A percentile compares a stretch with the other conserved stretches of the same genome.
These are phyloP conservation scores for Zeuzera pyrina DNA, from an alignment of 2,888 invertebrate genomes.

Conservation along the genomic window DNA sequence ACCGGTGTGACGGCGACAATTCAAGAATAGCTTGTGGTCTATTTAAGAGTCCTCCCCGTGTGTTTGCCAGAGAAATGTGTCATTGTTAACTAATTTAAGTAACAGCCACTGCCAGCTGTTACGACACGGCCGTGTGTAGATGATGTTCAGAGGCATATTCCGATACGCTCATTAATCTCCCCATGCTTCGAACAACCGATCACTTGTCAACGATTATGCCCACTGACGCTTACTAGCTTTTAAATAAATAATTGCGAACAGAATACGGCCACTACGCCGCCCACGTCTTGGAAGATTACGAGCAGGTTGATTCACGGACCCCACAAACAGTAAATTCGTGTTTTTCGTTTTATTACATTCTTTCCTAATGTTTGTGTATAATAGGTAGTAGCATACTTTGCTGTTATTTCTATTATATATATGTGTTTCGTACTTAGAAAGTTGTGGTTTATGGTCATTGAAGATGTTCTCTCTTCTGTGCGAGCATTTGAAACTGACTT, in stretches of 20 bases:
- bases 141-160: slow-evolving; percentile 31
- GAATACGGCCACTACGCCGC: slow-evolving; percentile 13
- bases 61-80: slow-evolving; percentile 73
- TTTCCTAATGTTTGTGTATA: too few species aligned
- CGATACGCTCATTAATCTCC: slow-evolving; percentile 34
- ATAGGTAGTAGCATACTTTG: too few species aligned
- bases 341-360: slow-evolving; percentile 35
- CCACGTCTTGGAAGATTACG: slow-evolving; percentile 8
- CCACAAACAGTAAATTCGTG: slow-evolving; percentile 34
- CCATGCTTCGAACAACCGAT: slow-evolving; percentile 13
- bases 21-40: slow-evolving; percentile 66
- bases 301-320: slow-evolving; percentile 37
- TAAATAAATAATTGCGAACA: slow-evolving; percentile 2
- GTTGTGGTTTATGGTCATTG: too few species aligned
- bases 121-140: slow-evolving; percentile 44
- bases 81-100: slow-evolving; percentile 74
- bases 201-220: too few species aligned
- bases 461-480: too few species aligned
- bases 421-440: too few species aligned
- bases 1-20: slow-evolving; percentile 62
- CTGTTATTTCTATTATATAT: too few species aligned
- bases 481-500: too few species aligned
- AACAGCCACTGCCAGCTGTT: slow-evolving; percentile 66
- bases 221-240: too few species aligned
- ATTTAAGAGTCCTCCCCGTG: slow-evolving; percentile 66